Base-by-base conservation (phyloP, 1,140 invertebrate species). In the Ceratina japonica region DNA sequence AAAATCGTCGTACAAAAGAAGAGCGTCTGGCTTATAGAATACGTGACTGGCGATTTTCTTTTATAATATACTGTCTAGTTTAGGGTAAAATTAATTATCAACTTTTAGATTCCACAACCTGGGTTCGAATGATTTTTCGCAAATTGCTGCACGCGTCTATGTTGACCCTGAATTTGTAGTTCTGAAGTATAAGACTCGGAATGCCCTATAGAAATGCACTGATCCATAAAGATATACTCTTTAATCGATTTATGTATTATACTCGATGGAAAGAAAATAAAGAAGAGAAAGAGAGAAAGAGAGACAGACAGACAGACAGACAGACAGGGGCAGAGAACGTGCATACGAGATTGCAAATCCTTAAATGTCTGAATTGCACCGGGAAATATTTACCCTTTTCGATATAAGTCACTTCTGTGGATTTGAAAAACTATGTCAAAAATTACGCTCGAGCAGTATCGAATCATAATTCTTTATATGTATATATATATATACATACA, bases 121-220 rank as follows among this genome's bases (percentile, higher is more conserved):
- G 13, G 12, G 54, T 15, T 27, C 8, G 63, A 75, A 56, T 18
- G 5, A 27, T 62, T 52, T 52, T 52, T 20, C 59, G 51, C 59
- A 64, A 49, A 75, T 37, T 78, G 27, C 52, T 51, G 16, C 13
- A 70, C 12, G 31, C 31, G 52, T 24, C 24, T 56, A 64, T 64
- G 66, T 74, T 64, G 54, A 85, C 20, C 70, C 79, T 72, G 62
- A 59, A 70, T 70, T 78, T 74, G 24, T n/a, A 56, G 22, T 56
- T 82, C 59, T 49, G 75, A 64, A 82, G 49, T 76, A 78, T 75
- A 80, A 79, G 80, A 84, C 86, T 79, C 79, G 87, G 86, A 87
- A 88, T 88, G 86, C 87, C 84, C 86, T 82, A 85, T 84, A 85
- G 68, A 87, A 87, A 88, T 88, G 86, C 86, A 88, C 81, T 78